These are phyloP conservation scores for Rhabdophis nuchalis DNA, from an alignment of 2,797 vertebrate species.

Conservation along the genomic window DNA sequence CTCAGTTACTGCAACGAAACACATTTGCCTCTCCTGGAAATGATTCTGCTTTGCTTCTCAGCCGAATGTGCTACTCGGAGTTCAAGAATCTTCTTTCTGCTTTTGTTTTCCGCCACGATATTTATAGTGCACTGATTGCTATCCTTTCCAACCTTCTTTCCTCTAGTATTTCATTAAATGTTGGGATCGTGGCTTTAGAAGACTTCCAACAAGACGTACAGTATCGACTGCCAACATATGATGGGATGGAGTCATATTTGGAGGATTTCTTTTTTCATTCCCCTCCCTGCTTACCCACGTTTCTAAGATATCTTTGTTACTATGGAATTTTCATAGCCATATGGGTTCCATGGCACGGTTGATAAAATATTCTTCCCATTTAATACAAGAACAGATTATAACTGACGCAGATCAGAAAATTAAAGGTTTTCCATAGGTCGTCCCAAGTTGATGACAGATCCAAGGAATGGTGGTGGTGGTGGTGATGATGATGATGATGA, in stretches of 20 bases:
- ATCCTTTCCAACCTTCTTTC: constrained; percentile 30
- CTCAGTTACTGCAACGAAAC: background rate
- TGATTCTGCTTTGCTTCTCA: background rate
- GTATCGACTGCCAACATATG: background rate
- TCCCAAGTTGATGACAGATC: background rate
- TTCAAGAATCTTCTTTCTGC: constrained; percentile 5
- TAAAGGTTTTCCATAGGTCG: background rate
- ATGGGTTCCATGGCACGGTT: background rate
- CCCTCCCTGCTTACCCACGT: constrained; percentile 19
- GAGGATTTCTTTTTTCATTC: constrained; percentile 21
- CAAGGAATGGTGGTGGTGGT: background rate
- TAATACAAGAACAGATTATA: background rate
- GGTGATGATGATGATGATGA: no score
- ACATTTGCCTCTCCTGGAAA: background rate
- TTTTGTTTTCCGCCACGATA: constrained; percentile 14
- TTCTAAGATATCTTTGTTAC: constrained; percentile 31
- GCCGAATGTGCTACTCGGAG: background rate
- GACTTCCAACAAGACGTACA: constrained; percentile 29
- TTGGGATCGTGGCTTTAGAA: constrained; percentile 17
- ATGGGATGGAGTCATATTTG: background rate
- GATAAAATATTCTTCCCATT: background rate
- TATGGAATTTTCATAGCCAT: constrained; percentile 29
- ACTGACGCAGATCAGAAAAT: background rate
- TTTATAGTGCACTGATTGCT: constrained; percentile 17
- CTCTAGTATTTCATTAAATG: constrained; percentile 36